phyloP scores from a whole-genome alignment of 2,888 invertebrate genomes.

The Platerodrilus igneus region DNA sequence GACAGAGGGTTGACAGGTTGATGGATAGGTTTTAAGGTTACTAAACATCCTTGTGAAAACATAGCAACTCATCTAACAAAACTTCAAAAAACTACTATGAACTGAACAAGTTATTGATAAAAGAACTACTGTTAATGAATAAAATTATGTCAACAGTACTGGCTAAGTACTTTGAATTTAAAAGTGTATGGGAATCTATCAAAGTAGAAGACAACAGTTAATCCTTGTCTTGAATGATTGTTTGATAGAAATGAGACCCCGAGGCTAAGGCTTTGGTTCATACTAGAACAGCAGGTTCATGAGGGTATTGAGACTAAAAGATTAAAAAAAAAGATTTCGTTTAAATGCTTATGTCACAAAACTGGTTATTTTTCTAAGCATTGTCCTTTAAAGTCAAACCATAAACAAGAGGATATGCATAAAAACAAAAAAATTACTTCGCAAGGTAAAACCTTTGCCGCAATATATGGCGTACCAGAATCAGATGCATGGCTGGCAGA shows the following conservation, averaged over 20 bases:
- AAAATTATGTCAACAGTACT: background rate
- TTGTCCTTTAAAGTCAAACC: no score
- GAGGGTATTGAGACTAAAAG: no score
- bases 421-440: no score
- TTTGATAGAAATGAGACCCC: slow-evolving; percentile 8
- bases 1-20: slow-evolving; percentile 24
- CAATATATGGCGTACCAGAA: background rate
- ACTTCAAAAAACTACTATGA: background rate
- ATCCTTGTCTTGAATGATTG: slow-evolving; percentile 6
- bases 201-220: slow-evolving; percentile 8
- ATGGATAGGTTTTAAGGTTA: slow-evolving; percentile 22
- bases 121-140: slow-evolving; percentile 1
- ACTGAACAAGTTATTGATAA: background rate
- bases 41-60: slow-evolving; percentile 21
- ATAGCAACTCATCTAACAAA: slow-evolving; percentile 22
- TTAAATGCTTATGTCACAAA: no score
- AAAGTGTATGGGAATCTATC: slow-evolving; percentile 17
- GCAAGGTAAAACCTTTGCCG: slow-evolving; percentile 4
- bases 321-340: no score
- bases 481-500: slow-evolving; percentile 11
- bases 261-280: no score
- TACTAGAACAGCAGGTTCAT: no score
- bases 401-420: no score
- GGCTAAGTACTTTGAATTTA: slow-evolving; percentile 4
- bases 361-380: no score